phyloP scores from a whole-genome alignment of 2,888 invertebrate species.

The Lasioglossum figueresi region DNA sequence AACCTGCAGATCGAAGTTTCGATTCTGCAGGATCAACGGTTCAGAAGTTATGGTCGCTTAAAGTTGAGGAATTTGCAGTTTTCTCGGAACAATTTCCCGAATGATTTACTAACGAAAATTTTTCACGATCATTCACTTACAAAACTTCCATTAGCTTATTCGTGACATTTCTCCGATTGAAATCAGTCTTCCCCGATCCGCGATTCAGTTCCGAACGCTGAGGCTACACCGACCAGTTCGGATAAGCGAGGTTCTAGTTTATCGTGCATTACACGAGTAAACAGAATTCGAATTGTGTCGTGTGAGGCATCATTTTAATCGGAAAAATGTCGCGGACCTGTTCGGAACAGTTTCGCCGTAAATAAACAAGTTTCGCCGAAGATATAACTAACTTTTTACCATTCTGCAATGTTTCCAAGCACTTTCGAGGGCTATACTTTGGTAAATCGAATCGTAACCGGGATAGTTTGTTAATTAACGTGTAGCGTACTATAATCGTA shows the following conservation, averaged over 20 bases:
- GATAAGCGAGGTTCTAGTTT: neutral
- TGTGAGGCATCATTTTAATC: neutral
- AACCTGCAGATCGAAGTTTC: too few species aligned
- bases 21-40: too few species aligned
- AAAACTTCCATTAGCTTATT: too few species aligned
- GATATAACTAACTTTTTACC: neutral
- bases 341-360: fast-evolving
- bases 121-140: too few species aligned
- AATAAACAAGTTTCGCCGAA: neutral
- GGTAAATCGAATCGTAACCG: neutral
- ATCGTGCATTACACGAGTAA: neutral
- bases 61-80: too few species aligned
- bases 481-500: neutral
- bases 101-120: too few species aligned
- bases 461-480: neutral
- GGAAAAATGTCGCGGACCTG: neutral
- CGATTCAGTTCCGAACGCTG: too few species aligned
- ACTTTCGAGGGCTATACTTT: neutral
- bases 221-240: neutral
- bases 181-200: neutral
- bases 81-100: too few species aligned
- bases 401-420: neutral
- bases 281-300: neutral
- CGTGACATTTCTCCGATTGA: too few species aligned
- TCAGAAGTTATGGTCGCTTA: too few species aligned